Evolutionary conservation across 2,113 vertebrate genomes (phyloP), one percentile per base, ranked within the genome.

Genomic region (Datnioides undecimradiatus): DNA sequence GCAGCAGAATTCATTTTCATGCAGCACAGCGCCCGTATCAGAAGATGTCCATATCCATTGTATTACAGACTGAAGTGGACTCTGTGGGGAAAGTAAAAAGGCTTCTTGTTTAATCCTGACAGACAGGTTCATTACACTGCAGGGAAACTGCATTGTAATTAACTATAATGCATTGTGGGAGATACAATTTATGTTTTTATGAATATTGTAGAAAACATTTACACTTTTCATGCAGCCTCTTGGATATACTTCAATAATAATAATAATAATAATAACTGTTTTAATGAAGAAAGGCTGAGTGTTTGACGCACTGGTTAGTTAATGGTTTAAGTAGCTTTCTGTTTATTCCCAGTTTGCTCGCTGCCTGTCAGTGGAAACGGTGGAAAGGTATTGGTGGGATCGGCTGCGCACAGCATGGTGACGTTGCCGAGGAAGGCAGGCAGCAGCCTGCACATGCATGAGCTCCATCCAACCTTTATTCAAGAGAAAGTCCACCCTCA

Each of bases 341-440:
- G 51, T 62, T 31, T 17, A 9, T 16, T 40, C 54, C 66, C 52
- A 27, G 57, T 17, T 43, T 3, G 46, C 63, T 59, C 55, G 27
- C 57, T 69, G 55, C 59, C 36, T 23, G 27, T 33, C 52, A 45
- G 17, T 58, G 75, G 33, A 10, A 40, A 36, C 45, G 49, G 8
- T 40, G 31, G 58, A 27, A 19, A 70, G 34, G 65, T 75, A 75
- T 86, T 79, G 85, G 80, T 68, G 65, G 59, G 64, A 21, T 83
- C 4, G 3, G 34, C 6, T 58, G 73, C 71, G 80, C 86, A 23
- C 79, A 40, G 40, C 45, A 8, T 0, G 41, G 57, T 91, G 83
- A 89, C 88, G 88, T 86, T 62, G 73, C 71, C 17, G 1, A 0
- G 1, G 68, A 64, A 75, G 57, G 57, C 57, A 67, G 86, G 63